Base-by-base conservation (phyloP, 2,797 vertebrate species). In the Leptatherina wallacei region DNA sequence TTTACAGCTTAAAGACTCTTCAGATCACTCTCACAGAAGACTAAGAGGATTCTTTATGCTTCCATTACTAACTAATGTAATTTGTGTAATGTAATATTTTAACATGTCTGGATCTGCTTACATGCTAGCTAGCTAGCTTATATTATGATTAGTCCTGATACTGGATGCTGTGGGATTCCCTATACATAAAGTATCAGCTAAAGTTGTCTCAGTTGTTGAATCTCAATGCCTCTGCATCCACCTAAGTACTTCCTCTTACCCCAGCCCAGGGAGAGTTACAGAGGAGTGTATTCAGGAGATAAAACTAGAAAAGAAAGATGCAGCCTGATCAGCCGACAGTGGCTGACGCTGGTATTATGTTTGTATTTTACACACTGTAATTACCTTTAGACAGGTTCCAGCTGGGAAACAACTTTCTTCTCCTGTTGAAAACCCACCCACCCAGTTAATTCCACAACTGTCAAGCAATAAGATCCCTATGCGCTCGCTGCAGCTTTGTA, bases 51-150 rank as follows among this genome's bases (percentile, higher is more conserved):
- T 88, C 78, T 83, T 82, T 83, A 78, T 71, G 80, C 86, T 49
- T 90, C 90, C 89, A 92, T 92, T 90, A 91, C 82, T 67, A 72
- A 83, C 78, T 89, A 92, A 91, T 91, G 81, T 61, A 73, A 90
- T 90, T 91, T 88, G 64, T 78, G 78, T 90, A 89, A 90, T 90
- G 83, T 70, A 91, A 92, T 92, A 85, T 88, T 88, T 85, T 73
- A 85, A 85, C 80, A 77, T 51, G 80, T 88, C 85, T 80, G 79
- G 70, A 66, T 86, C 85, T 86, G 79, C 85, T 82, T 82, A 88
- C 78, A 88, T 74, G 73, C 69, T 82, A 85, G 81, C 82, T 80
- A 81, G 84, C 82, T 82, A 83, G 78, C 76, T 83, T 65, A 57
- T 55, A 61, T 73, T 55, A 51, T 86, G 88, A 90, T 91, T 88